Conservation (phyloP, 2,888 invertebrate species). For the Eucera pruinosa region DNA sequence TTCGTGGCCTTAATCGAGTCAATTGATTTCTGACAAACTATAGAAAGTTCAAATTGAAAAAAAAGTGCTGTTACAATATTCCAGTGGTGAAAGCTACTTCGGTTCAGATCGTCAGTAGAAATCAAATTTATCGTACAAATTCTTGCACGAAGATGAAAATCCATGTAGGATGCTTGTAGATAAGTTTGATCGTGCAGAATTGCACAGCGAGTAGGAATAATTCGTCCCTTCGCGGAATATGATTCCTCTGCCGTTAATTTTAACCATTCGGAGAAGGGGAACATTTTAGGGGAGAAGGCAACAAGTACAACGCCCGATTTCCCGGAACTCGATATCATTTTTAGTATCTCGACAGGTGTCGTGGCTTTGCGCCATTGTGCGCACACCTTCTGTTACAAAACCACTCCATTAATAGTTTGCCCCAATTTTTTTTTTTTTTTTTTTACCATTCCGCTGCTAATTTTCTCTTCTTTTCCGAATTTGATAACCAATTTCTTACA, state of each 20-base stretch:
- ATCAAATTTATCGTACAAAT: too few relatives aligned
- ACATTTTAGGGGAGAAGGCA: slow-evolving; percentile 6
- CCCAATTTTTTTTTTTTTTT: not conserved
- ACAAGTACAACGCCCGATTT: slow-evolving; percentile 34
- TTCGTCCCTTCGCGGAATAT: slow-evolving; percentile 12
- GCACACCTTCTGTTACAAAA: slow-evolving; percentile 44
- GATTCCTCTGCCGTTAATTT: slow-evolving; percentile 40
- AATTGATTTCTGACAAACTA: too few relatives aligned
- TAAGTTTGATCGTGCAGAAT: not conserved
- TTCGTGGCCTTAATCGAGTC: too few relatives aligned
- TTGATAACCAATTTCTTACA: not conserved
- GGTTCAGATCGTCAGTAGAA: too few relatives aligned
- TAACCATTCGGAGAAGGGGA: slow-evolving; percentile 33
- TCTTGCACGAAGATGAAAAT: too few relatives aligned
- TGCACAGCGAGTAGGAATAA: slow-evolving; percentile 1
- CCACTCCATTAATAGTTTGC: not conserved
- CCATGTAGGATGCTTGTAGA: not conserved
- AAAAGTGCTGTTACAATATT: too few relatives aligned
- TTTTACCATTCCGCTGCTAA: too few relatives aligned
- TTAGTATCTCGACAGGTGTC: slow-evolving; percentile 60
- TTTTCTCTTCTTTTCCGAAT: not conserved
- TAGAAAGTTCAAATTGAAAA: too few relatives aligned
- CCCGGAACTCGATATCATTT: slow-evolving; percentile 51
- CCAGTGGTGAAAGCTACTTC: too few relatives aligned
- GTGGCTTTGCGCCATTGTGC: slow-evolving; percentile 32